Evolutionary conservation across 2,113 vertebrate genomes (phyloP).

Genomic region (Poeciliopsis turrubarensis): DNA sequence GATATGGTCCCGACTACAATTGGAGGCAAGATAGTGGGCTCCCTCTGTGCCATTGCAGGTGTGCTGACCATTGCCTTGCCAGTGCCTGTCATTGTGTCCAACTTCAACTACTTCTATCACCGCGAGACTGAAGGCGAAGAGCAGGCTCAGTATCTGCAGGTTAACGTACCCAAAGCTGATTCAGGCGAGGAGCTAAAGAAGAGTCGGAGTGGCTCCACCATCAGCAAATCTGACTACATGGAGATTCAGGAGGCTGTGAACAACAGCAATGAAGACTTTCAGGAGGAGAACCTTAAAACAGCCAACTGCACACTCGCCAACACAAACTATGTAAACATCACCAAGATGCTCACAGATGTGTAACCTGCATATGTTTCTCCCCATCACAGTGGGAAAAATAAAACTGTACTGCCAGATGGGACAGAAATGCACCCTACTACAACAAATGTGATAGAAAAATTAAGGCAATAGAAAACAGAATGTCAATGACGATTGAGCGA

Average conservation of each 20-base stretch:
- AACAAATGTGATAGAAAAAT: constrained; percentile 57
- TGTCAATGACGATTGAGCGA: constrained; percentile 25
- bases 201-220: constrained; percentile 96
- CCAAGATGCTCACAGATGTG: constrained; percentile 99
- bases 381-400: constrained; percentile 30
- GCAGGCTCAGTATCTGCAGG: constrained; percentile 96
- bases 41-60: constrained; percentile 96
- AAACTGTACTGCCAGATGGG: constrained; percentile 45
- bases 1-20: constrained; percentile 99
- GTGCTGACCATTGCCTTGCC: constrained; percentile 98
- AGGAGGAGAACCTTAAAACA: constrained; percentile 96
- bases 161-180: constrained; percentile 91
- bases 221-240: constrained; percentile 99
- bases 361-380: constrained; percentile 71
- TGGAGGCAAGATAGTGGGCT: constrained; percentile 97
- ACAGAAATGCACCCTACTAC: constrained; percentile 40
- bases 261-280: constrained; percentile 95
- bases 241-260: constrained; percentile 97
- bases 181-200: constrained; percentile 96
- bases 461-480: constrained; percentile 72
- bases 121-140: constrained; percentile 98
- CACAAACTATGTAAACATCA: constrained; percentile 99
- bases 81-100: constrained; percentile 98
- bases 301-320: constrained; percentile 98
- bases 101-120: constrained; percentile 99